These are phyloP conservation scores for Thecophora atra DNA, from an alignment of 2,888 invertebrate species.

Conservation along the genomic window DNA sequence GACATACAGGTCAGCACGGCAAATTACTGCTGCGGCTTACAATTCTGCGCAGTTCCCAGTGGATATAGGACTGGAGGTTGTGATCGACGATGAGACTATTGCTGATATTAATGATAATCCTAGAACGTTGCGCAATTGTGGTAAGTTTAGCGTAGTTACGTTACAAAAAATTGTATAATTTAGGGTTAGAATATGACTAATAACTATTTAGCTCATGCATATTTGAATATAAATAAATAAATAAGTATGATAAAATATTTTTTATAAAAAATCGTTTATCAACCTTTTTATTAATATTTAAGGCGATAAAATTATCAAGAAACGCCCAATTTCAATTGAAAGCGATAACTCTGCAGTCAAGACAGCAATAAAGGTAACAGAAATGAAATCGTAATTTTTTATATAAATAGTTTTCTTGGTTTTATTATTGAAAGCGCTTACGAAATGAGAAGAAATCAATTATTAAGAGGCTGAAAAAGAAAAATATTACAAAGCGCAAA, in stretches of 20 bases:
- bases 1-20: slow-evolving; percentile 19
- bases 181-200: no score
- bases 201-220: no score
- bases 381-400: neutral
- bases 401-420: neutral
- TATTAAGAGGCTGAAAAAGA: neutral
- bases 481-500: neutral
- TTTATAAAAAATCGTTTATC: no score
- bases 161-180: no score
- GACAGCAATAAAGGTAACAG: slow-evolving; percentile 19
- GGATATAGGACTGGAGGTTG: slow-evolving; percentile 16
- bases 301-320: neutral
- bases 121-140: neutral
- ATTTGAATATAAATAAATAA: no score
- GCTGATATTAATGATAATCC: neutral
- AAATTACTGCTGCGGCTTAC: neutral
- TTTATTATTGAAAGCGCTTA: neutral
- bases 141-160: no score
- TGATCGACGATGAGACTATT: neutral
- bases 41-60: neutral
- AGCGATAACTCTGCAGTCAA: neutral
- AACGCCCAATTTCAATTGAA: slow-evolving; percentile 3
- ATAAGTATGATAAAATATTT: no score
- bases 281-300: slow-evolving; percentile 11
- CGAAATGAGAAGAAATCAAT: neutral